phyloP scores from a whole-genome alignment of 2,888 invertebrate species.

The Cryptops parisi region DNA sequence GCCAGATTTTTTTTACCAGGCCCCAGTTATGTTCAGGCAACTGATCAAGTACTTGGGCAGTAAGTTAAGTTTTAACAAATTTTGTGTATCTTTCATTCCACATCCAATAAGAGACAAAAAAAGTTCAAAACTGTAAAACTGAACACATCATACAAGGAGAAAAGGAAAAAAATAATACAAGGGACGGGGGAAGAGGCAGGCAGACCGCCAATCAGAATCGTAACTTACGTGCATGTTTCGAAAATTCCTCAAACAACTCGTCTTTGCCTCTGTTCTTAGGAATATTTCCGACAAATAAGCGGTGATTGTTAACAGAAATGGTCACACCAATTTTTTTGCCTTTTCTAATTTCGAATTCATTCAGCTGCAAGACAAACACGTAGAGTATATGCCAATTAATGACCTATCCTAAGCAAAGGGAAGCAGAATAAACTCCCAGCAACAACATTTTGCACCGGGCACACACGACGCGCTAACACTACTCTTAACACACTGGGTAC shows the following conservation, averaged over 20 bases:
- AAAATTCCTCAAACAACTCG: constrained; percentile 98
- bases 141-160: not conserved
- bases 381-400: constrained; percentile 16
- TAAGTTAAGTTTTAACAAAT: too few species aligned
- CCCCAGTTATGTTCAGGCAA: too few species aligned
- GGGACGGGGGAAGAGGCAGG: not conserved
- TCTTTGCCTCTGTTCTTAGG: constrained; percentile 99
- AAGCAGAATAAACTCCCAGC: constrained; percentile 13
- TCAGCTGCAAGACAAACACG: constrained; percentile 62
- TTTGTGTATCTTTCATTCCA: too few species aligned
- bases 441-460: constrained; percentile 7
- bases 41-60: too few species aligned
- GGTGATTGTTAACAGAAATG: constrained; percentile 99
- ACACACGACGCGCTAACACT: not conserved
- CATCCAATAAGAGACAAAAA: too few species aligned
- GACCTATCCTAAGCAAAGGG: constrained; percentile 10
- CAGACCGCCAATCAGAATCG: constrained; percentile 14
- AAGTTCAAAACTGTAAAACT: too few species aligned
- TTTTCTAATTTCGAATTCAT: constrained; percentile 99
- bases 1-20: too few species aligned
- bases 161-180: not conserved
- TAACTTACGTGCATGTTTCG: constrained; percentile 98
- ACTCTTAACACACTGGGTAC: not conserved
- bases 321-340: constrained; percentile 99
- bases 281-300: constrained; percentile 99